Evolutionary conservation across 2,113 vertebrate genomes (phyloP).

Genomic region (Microcebus tavaratra): DNA sequence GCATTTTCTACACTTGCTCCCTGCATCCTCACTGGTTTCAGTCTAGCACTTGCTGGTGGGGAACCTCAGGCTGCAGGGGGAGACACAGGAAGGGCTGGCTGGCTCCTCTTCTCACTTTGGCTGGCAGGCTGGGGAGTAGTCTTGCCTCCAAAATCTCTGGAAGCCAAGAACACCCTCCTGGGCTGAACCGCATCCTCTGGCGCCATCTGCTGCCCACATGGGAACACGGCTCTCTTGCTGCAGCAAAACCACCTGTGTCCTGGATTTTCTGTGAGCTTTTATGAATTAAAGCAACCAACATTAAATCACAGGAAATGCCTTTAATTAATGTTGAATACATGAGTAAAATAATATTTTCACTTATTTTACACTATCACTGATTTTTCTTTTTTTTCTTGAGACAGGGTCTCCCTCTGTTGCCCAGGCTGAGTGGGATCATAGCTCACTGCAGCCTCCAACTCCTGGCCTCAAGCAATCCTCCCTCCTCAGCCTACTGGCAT

Average conservation of each 20-base stretch:
- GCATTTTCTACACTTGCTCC: not conserved
- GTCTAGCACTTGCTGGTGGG: not conserved
- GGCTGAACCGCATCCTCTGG: slow-evolving; percentile 9
- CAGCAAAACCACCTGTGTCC: not conserved
- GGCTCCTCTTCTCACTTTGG: not conserved
- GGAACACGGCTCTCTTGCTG: not conserved
- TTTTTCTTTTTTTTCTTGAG: not conserved
- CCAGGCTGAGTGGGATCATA: not conserved
- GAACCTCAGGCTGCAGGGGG: not conserved
- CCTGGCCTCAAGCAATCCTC: not conserved
- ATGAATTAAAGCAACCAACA: not conserved
- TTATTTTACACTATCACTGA: not conserved
- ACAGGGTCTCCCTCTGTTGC: not conserved
- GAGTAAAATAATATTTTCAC: not conserved
- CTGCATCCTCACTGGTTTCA: not conserved
- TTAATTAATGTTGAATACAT: not conserved
- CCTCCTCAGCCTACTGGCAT: not conserved
- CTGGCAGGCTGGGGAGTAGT: not conserved
- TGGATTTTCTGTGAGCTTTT: not conserved
- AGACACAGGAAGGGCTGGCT: not conserved
- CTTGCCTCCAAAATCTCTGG: too few species aligned
- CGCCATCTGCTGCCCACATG: slow-evolving; percentile 53
- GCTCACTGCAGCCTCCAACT: too few species aligned
- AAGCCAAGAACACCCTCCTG: not conserved
- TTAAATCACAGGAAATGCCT: not conserved